A percentile compares a stretch with the other conserved stretches of the same genome.
Evolutionary conservation across 2,113 vertebrate species (phyloP).

Genomic region (Heterocephalus glaber): DNA sequence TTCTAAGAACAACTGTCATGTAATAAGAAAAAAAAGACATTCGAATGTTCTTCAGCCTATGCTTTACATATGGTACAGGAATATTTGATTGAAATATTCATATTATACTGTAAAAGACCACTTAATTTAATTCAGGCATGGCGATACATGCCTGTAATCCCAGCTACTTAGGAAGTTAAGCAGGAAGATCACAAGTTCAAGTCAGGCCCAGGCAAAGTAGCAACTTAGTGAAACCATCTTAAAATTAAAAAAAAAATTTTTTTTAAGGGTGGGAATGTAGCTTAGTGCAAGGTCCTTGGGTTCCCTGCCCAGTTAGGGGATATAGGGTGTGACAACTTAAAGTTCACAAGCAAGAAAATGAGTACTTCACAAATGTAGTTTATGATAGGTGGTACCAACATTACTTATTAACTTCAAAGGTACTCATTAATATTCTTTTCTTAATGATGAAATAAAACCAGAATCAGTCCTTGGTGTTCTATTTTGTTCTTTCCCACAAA

Average conservation of each 20-base stretch:
- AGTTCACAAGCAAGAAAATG: slow-evolving; percentile 20
- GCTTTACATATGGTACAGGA: background rate
- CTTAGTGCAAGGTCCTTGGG: background rate
- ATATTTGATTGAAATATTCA: slow-evolving; percentile 40
- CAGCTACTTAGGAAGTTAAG: background rate
- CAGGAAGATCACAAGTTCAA: background rate
- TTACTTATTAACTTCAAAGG: slow-evolving; percentile 17
- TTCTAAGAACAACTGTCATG: background rate
- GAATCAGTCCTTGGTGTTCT: background rate
- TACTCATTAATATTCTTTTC: slow-evolving; percentile 50
- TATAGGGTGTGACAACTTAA: background rate
- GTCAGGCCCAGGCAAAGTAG: background rate
- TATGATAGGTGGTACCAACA: background rate
- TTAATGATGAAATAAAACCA: slow-evolving; percentile 41
- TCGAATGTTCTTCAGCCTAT: background rate
- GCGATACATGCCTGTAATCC: background rate
- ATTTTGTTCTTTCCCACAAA: background rate
- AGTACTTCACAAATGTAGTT: slow-evolving; percentile 10
- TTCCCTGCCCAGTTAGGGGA: background rate
- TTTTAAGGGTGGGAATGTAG: background rate
- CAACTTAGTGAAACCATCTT: background rate
- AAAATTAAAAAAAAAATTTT: background rate
- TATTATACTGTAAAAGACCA: slow-evolving; percentile 26
- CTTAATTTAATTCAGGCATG: background rate
- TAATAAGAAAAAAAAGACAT: background rate